Evolutionary conservation across 2,888 invertebrate genomes (phyloP).

Genomic region (Steromphala cineraria): DNA sequence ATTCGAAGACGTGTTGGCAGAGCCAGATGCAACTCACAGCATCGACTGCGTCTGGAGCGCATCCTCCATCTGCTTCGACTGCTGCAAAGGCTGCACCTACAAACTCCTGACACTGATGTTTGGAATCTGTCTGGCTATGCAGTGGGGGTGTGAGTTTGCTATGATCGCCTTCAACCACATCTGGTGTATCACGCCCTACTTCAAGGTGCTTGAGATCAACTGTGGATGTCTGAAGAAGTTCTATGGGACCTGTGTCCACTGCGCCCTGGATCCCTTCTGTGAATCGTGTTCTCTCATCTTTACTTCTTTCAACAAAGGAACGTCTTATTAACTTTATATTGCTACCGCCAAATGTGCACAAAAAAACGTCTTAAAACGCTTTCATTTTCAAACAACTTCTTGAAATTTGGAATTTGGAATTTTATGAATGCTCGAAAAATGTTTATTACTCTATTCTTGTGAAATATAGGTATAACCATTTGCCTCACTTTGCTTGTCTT

Average conservation of each 20-base stretch:
- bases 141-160: slow-evolving; percentile 75
- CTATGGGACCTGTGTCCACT: slow-evolving; percentile 78
- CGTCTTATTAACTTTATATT: too few relatives aligned
- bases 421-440: too few relatives aligned
- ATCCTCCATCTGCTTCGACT: slow-evolving; percentile 80
- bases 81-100: slow-evolving; percentile 83
- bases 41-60: slow-evolving; percentile 84
- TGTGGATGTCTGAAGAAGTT: slow-evolving; percentile 45
- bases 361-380: too few relatives aligned
- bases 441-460: too few relatives aligned
- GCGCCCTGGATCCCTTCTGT: slow-evolving; percentile 50
- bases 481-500: too few relatives aligned
- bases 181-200: slow-evolving; percentile 83
- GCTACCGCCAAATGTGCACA: too few relatives aligned
- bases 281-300: slow-evolving; percentile 45
- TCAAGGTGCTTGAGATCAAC: slow-evolving; percentile 81
- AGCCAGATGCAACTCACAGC: slow-evolving; percentile 59
- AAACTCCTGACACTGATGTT: slow-evolving; percentile 81
- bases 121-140: slow-evolving; percentile 82
- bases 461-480: too few relatives aligned
- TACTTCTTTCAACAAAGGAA: slow-evolving; percentile 38
- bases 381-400: too few relatives aligned
- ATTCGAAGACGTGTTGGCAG: slow-evolving; percentile 56
- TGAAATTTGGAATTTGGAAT: too few relatives aligned
- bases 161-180: slow-evolving; percentile 81